These are phyloP conservation scores for Brachionus calyciflorus DNA, from an alignment of 1,140 invertebrate species.

Conservation along the genomic window DNA sequence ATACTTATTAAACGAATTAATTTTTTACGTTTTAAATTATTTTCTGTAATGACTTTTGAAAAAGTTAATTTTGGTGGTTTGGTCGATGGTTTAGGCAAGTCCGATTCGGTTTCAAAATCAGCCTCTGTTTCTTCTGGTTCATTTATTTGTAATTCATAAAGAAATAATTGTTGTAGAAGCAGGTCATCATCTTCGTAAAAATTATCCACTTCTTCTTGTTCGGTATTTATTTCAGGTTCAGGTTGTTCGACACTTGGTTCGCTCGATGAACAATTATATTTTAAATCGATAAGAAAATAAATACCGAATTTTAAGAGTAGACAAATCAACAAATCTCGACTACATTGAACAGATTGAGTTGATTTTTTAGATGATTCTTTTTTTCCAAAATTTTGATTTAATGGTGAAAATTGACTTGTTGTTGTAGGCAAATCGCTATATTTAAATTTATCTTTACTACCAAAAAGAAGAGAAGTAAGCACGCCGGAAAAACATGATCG, in stretches of 20 bases:
- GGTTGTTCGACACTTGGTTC: not conserved
- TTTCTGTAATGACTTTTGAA: not conserved
- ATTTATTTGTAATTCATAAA: slow-evolving; percentile 34
- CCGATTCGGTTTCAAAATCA: not conserved
- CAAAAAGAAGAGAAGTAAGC: slow-evolving; percentile 53
- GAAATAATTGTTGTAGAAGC: slow-evolving; percentile 26
- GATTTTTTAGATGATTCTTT: slow-evolving; percentile 63
- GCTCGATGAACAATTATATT: not conserved
- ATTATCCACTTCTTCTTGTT: not conserved
- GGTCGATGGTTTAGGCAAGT: not conserved
- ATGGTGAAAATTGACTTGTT: not conserved
- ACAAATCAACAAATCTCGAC: slow-evolving; percentile 69
- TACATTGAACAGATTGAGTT: slow-evolving; percentile 58
- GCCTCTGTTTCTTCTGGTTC: not conserved
- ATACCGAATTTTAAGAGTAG: slow-evolving; percentile 69
- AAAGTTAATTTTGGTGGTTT: not conserved
- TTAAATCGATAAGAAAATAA: slow-evolving; percentile 64
- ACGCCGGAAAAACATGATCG: slow-evolving; percentile 59
- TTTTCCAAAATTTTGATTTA: not conserved
- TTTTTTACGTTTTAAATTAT: slow-evolving; percentile 27
- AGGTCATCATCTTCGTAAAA: slow-evolving; percentile 34
- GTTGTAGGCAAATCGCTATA: not conserved
- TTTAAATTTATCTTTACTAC: slow-evolving; percentile 28
- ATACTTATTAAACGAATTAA: not conserved
- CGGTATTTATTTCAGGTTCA: not conserved